Percentiles rank a stretch among this genome's conserved stretches.
phyloP scores from a whole-genome alignment of 2,888 invertebrate species.

The Linnaemya tessellans region DNA sequence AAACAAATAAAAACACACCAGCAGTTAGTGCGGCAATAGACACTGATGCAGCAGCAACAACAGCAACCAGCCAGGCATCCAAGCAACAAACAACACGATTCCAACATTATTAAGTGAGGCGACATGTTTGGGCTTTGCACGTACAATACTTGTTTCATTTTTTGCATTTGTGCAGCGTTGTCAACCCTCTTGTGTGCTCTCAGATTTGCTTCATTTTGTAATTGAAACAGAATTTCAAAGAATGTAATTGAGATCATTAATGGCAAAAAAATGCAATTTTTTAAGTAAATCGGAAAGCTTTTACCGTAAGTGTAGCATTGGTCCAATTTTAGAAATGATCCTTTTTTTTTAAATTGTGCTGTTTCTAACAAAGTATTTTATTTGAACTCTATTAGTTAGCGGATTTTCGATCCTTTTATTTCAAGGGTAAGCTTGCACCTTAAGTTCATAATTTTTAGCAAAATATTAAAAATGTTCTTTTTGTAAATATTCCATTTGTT shows the following conservation, averaged over 20 bases:
- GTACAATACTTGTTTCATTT: slow-evolving; percentile 40
- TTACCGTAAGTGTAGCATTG: too few species aligned
- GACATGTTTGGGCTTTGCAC: slow-evolving; percentile 65
- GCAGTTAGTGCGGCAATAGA: slow-evolving; percentile 31
- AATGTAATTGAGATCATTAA: neutral
- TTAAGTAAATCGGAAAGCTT: too few species aligned
- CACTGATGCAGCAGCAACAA: slow-evolving; percentile 23
- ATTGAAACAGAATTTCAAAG: slow-evolving; percentile 32
- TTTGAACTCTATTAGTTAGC: too few species aligned
- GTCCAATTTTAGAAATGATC: too few species aligned
- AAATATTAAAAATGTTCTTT: neutral
- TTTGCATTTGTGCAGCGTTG: slow-evolving; percentile 9
- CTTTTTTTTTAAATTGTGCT: too few species aligned
- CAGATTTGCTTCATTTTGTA: slow-evolving; percentile 2
- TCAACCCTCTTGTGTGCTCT: neutral
- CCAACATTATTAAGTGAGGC: slow-evolving; percentile 61
- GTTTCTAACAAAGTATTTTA: too few species aligned
- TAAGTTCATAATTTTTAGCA: too few species aligned
- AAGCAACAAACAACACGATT: slow-evolving; percentile 49
- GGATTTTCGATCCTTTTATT: too few species aligned
- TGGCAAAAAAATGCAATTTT: too few species aligned
- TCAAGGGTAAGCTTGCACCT: too few species aligned
- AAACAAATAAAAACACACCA: neutral
- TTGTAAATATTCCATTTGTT: neutral
- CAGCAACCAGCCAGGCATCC: slow-evolving; percentile 19